Percentiles rank a stretch among this genome's conserved stretches.
phyloP scores from a whole-genome alignment of 2,888 invertebrate species.

The Nemotelus pantherinus region DNA sequence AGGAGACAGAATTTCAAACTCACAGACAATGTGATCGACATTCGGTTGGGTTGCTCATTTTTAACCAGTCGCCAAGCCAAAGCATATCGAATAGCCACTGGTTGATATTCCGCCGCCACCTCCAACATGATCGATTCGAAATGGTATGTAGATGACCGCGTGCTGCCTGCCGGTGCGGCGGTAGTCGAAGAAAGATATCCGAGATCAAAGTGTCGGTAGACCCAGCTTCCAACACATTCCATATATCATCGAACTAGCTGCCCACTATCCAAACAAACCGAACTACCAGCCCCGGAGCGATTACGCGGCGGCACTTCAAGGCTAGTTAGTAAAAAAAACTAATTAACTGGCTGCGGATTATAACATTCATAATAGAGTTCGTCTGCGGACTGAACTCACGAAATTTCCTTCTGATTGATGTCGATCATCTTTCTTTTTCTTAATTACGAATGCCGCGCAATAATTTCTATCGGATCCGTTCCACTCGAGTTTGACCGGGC shows the following conservation, averaged over 20 bases:
- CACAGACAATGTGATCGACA: too few relatives aligned
- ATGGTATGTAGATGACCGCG: slow-evolving; percentile 30
- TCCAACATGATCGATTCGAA: slow-evolving; percentile 27
- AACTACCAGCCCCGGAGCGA: neutral
- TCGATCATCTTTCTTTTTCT: slow-evolving; percentile 37
- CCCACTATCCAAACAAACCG: neutral
- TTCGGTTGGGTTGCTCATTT: neutral
- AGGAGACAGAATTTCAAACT: too few relatives aligned
- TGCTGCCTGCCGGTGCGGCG: slow-evolving; percentile 17
- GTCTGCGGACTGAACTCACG: neutral
- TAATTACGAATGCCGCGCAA: slow-evolving; percentile 31
- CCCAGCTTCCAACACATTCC: neutral
- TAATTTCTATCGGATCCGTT: slow-evolving; percentile 32
- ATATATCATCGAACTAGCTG: slow-evolving; percentile 33
- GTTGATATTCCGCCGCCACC: slow-evolving; percentile 18
- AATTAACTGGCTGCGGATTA: slow-evolving; percentile 40
- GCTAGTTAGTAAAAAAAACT: slow-evolving; percentile 31
- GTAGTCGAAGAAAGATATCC: slow-evolving; percentile 34
- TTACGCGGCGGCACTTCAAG: neutral
- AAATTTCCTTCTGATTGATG: slow-evolving; percentile 39
- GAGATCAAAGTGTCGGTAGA: slow-evolving; percentile 21
- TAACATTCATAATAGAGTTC: slow-evolving; percentile 23
- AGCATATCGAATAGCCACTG: slow-evolving; percentile 19
- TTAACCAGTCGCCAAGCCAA: slow-evolving; percentile 9
- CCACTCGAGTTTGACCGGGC: neutral